Conservation (phyloP, 2,888 invertebrate species). For the Mesoligia furuncula region DNA sequence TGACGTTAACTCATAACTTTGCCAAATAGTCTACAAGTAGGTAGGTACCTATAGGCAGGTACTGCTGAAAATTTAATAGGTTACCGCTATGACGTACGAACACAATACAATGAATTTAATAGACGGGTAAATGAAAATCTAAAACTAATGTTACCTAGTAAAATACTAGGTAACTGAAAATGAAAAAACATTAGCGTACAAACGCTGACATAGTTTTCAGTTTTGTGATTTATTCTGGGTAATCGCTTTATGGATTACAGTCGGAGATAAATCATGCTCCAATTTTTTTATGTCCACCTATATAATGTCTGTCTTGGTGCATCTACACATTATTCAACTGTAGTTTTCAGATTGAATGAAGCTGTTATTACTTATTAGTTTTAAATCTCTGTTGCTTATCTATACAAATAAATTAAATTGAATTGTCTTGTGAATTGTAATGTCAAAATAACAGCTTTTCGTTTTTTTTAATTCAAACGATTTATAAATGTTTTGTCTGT, state of each 20-base stretch:
- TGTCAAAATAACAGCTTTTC: background rate
- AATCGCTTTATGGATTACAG: conserved; percentile 14
- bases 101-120: conserved; percentile 30
- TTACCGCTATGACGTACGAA: conserved; percentile 42
- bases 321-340: background rate
- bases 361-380: background rate
- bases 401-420: background rate
- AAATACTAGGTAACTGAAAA: too few relatives aligned
- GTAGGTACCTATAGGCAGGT: background rate
- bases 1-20: conserved; percentile 61
- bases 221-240: conserved; percentile 9
- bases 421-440: background rate
- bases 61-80: conserved; percentile 43
- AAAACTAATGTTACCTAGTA: conserved; percentile 20
- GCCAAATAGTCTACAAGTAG: conserved; percentile 46
- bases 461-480: too few relatives aligned
- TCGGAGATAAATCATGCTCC: background rate
- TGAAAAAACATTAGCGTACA: too few relatives aligned
- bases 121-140: conserved; percentile 13
- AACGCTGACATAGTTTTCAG: conserved; percentile 13
- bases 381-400: background rate
- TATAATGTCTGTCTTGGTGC: background rate
- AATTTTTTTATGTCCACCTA: conserved; percentile 1
- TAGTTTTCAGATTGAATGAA: background rate
- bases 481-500: background rate